A percentile compares a stretch with the other conserved stretches of the same genome.
Conservation (phyloP, 2,113 vertebrate species). For the Vulpes ferrilata region DNA sequence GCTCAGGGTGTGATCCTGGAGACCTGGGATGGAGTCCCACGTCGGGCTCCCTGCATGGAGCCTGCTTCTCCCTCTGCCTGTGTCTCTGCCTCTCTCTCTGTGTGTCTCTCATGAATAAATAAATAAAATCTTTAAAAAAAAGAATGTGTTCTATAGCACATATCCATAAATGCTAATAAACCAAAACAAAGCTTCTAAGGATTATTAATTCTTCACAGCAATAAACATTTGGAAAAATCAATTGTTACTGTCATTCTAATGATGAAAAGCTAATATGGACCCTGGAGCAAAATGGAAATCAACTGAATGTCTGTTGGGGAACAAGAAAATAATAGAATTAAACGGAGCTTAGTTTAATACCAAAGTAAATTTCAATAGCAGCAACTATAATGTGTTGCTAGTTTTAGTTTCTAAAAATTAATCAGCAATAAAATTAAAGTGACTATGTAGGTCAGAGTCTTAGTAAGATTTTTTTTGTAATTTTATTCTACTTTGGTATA, state of each 20-base stretch:
- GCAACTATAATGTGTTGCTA: neutral
- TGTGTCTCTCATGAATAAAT: no score
- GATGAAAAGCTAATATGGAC: neutral
- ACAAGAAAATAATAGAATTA: neutral
- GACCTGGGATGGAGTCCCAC: no score
- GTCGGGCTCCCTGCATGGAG: no score
- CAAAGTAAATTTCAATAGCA: neutral
- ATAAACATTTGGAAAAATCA: neutral
- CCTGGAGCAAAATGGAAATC: conserved; percentile 15
- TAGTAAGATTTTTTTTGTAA: neutral
- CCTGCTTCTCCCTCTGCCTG: no score
- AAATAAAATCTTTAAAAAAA: no score
- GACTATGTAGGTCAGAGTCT: neutral
- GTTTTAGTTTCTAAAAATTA: conserved; percentile 13
- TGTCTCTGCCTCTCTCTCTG: no score
- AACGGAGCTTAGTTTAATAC: neutral
- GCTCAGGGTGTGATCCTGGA: no score
- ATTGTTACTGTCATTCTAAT: conserved; percentile 35
- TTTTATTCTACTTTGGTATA: conserved; percentile 14
- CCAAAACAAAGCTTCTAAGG: neutral
- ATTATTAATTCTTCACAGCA: neutral
- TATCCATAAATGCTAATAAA: neutral
- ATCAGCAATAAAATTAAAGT: conserved; percentile 14
- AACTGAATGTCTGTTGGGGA: neutral
- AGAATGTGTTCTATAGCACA: neutral